Conservation (phyloP, 2,113 vertebrate genomes). For the Pycnonotus jocosus region DNA sequence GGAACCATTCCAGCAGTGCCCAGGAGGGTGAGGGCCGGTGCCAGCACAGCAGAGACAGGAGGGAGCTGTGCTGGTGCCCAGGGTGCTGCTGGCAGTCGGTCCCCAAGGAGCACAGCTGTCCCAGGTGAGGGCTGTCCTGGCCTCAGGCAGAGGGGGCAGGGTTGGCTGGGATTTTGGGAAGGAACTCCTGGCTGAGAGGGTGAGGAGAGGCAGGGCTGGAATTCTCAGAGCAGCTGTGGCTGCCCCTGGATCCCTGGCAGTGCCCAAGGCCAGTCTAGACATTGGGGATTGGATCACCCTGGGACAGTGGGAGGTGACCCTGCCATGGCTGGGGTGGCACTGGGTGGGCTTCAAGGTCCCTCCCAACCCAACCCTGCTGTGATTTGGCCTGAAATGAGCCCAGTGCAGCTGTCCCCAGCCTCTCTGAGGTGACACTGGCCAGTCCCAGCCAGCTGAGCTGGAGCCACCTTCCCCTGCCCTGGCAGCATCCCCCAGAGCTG, state of each 20-base stretch:
- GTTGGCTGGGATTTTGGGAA: rapidly evolving
- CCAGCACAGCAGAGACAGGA: neutral
- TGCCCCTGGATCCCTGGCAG: neutral
- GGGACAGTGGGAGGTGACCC: neutral
- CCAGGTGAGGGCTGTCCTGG: neutral
- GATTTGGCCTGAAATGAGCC: neutral
- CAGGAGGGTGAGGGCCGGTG: neutral
- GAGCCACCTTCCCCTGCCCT: neutral
- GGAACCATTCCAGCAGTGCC: no score
- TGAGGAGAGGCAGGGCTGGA: neutral
- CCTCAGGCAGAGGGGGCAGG: neutral
- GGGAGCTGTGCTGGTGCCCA: neutral
- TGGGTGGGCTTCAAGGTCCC: rapidly evolving
- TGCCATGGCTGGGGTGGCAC: neutral
- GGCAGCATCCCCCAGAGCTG: neutral
- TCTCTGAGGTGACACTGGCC: neutral
- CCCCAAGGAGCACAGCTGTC: neutral
- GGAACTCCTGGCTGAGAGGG: neutral
- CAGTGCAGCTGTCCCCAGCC: neutral
- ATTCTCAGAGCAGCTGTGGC: neutral
- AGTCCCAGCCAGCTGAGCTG: neutral
- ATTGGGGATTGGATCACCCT: rapidly evolving
- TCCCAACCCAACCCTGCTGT: neutral
- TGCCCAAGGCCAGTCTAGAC: neutral
- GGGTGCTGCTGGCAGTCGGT: neutral